phyloP scores from a whole-genome alignment of 2,113 vertebrate genomes.

The Mesocricetus auratus region DNA sequence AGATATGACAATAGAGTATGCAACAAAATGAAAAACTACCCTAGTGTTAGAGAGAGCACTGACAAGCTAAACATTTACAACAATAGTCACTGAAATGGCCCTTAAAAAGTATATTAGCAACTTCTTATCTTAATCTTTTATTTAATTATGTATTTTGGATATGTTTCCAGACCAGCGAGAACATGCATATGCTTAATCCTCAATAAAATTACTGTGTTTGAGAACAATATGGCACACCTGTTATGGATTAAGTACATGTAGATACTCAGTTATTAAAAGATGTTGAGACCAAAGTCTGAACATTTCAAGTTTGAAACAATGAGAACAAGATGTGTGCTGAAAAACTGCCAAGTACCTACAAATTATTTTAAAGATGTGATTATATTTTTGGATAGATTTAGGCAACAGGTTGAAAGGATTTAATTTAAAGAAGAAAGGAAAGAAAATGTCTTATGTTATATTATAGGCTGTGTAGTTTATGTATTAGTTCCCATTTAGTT shows the following conservation, averaged over 20 bases:
- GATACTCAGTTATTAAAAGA: constrained; percentile 80
- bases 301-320: constrained; percentile 83
- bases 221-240: constrained; percentile 84
- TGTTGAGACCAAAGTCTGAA: constrained; percentile 77
- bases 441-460: constrained; percentile 71
- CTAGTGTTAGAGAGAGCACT: constrained; percentile 67
- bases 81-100: constrained; percentile 72
- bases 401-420: constrained; percentile 78
- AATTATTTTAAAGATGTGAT: constrained; percentile 81
- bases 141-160: constrained; percentile 77
- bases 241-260: constrained; percentile 83
- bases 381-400: constrained; percentile 81
- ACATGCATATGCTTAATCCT: constrained; percentile 79
- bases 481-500: constrained; percentile 68
- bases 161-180: constrained; percentile 79
- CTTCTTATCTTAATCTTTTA: constrained; percentile 78
- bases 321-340: constrained; percentile 84
- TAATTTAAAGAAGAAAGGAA: constrained; percentile 79
- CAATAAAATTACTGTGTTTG: constrained; percentile 81
- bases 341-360: constrained; percentile 83
- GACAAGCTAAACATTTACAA: constrained; percentile 74
- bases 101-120: constrained; percentile 78
- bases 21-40: constrained; percentile 71
- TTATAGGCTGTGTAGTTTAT: constrained; percentile 74
- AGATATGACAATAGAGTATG: constrained; percentile 73